These are phyloP conservation scores for Philypnodon macrostomus DNA, from an alignment of 2,797 vertebrate species.

Conservation along the genomic window DNA sequence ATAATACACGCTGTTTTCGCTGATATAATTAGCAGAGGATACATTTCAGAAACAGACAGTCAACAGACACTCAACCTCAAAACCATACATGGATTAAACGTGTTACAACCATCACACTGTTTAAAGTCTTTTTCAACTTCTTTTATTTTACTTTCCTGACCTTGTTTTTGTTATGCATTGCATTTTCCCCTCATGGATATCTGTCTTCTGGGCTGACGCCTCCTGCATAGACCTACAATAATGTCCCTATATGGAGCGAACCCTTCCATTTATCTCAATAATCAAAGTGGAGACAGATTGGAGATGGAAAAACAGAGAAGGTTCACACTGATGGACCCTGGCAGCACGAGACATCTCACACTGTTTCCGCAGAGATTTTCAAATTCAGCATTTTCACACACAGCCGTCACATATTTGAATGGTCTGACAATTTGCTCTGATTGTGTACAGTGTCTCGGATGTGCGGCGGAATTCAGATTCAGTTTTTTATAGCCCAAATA, in stretches of 20 bases:
- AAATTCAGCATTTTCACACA: constrained; percentile 14
- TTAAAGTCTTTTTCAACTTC: neutral
- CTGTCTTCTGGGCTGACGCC: neutral
- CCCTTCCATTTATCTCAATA: constrained; percentile 21
- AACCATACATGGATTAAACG: too few species aligned
- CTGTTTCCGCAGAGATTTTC: constrained; percentile 9
- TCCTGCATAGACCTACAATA: neutral
- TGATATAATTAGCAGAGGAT: too few species aligned
- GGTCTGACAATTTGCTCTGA: constrained; percentile 10
- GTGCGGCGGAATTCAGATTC: constrained; percentile 10
- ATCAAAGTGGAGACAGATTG: constrained; percentile 19
- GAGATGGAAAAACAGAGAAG: constrained; percentile 1
- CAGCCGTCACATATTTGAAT: constrained; percentile 13
- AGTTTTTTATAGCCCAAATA: constrained; percentile 2
- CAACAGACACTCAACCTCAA: too few species aligned
- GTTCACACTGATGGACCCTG: neutral
- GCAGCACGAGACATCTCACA: neutral
- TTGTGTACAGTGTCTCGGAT: neutral
- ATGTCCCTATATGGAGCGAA: constrained; percentile 35
- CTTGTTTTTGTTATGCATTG: neutral
- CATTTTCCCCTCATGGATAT: constrained; percentile 17
- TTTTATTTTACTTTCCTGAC: neutral
- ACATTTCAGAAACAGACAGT: too few species aligned
- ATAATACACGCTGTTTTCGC: too few species aligned
- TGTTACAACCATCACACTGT: neutral